Evolutionary conservation across 2,797 vertebrate genomes (phyloP).

Genomic region (Monodelphis domestica): DNA sequence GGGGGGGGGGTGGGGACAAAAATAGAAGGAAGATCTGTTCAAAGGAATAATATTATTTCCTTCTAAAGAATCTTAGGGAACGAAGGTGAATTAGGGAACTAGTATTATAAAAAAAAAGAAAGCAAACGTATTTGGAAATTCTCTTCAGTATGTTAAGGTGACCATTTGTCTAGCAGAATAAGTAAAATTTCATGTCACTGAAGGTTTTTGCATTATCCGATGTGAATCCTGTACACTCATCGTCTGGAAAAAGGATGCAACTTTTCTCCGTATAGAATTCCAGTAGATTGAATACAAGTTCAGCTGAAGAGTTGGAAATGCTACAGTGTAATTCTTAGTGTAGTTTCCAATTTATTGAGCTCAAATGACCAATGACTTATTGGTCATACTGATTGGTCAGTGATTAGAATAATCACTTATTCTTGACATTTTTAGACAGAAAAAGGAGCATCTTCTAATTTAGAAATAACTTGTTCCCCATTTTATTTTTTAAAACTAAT

Average conservation of each 20-base stretch:
- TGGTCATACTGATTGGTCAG: background rate
- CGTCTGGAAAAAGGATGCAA: slow-evolving; percentile 66
- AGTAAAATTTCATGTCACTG: slow-evolving; percentile 62
- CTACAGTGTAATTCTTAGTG: slow-evolving; percentile 66
- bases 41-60: slow-evolving; percentile 26
- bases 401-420: slow-evolving; percentile 35
- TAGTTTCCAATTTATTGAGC: slow-evolving; percentile 29
- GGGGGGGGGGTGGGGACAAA: slow-evolving; percentile 37
- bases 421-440: slow-evolving; percentile 53
- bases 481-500: background rate
- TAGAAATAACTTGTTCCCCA: slow-evolving; percentile 20
- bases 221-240: slow-evolving; percentile 53
- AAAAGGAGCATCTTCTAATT: background rate
- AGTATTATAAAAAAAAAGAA: slow-evolving; percentile 43
- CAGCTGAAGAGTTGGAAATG: slow-evolving; percentile 68
- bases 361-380: slow-evolving; percentile 48
- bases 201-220: slow-evolving; percentile 70
- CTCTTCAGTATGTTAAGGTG: slow-evolving; percentile 71
- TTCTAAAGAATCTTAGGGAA: slow-evolving; percentile 50
- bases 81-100: slow-evolving; percentile 13
- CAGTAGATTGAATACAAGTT: slow-evolving; percentile 62
- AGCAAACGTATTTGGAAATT: slow-evolving; percentile 16
- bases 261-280: background rate
- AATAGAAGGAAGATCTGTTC: slow-evolving; percentile 34
- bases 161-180: slow-evolving; percentile 62